phyloP scores from a whole-genome alignment of 2,888 invertebrate genomes.

The Phaonia tiefii region DNA sequence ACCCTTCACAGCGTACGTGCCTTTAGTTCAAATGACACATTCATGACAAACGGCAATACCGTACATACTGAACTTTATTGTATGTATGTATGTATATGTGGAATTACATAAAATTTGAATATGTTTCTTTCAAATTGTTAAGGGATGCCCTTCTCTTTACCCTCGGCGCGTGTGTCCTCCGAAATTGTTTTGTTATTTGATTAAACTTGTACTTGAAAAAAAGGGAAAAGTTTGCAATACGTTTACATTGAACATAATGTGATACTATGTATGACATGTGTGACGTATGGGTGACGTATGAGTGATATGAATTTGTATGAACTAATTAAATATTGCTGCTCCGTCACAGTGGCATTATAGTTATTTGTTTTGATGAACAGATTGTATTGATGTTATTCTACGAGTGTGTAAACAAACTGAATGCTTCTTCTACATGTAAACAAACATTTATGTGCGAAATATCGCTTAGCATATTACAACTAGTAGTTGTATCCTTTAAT shows the following conservation, averaged over 20 bases:
- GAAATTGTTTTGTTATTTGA: slow-evolving; percentile 1
- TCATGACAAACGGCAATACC: background rate
- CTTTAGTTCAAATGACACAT: slow-evolving; percentile 33
- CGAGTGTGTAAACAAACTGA: background rate
- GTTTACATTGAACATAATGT: no score
- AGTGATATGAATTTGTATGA: slow-evolving; percentile 2
- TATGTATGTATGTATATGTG: no score
- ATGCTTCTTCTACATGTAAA: background rate
- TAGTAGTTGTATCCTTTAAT: background rate
- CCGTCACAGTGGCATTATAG: background rate
- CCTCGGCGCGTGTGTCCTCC: background rate
- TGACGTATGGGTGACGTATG: slow-evolving; percentile 30
- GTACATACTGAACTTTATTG: background rate
- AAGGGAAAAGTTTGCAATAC: slow-evolving; percentile 7
- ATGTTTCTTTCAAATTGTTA: slow-evolving; percentile 10
- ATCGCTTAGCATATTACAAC: no score
- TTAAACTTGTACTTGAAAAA: background rate
- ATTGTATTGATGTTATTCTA: slow-evolving; percentile 9
- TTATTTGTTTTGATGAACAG: background rate
- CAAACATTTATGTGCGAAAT: background rate
- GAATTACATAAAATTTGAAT: slow-evolving; percentile 11
- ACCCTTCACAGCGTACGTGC: slow-evolving; percentile 45
- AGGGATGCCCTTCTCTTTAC: background rate
- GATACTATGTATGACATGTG: background rate
- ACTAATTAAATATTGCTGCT: slow-evolving; percentile 26